phyloP scores from a whole-genome alignment of 35 echinoderm and acorn worm species.

The Patiria miniata region DNA sequence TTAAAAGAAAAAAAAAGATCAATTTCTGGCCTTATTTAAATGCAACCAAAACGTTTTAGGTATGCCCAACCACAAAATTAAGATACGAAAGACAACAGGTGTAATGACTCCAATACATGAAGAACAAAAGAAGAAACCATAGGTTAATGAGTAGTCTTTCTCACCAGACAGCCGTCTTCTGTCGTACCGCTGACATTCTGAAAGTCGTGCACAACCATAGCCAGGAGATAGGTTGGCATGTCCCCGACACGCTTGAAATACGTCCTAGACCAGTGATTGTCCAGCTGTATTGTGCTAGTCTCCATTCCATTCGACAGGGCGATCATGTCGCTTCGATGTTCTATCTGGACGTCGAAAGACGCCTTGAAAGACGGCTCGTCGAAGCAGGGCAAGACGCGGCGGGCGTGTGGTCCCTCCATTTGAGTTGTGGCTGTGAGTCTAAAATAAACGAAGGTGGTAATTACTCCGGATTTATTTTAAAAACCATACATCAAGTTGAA shows the following conservation, averaged over 20 bases:
- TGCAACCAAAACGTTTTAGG: too few species aligned
- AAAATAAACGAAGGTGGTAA: neutral
- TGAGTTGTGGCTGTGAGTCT: constrained; percentile 79
- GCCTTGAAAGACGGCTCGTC: constrained; percentile 83
- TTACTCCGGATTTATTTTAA: neutral
- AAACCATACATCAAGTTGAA: neutral
- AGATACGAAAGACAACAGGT: too few species aligned
- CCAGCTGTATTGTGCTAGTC: neutral
- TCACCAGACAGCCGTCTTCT: constrained; percentile 43
- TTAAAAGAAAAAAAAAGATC: too few species aligned
- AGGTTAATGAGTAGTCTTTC: too few species aligned
- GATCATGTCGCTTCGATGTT: constrained; percentile 61
- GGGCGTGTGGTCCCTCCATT: constrained; percentile 73
- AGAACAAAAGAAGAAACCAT: too few species aligned
- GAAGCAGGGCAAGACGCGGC: constrained; percentile 73
- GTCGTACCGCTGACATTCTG: constrained; percentile 22
- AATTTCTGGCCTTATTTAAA: too few species aligned
- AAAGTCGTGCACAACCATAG: constrained; percentile 75
- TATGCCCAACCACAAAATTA: too few species aligned
- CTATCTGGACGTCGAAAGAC: constrained; percentile 62
- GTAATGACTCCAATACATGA: too few species aligned
- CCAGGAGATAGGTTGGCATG: constrained; percentile 81
- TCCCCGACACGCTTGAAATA: constrained; percentile 58
- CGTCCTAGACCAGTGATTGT: constrained; percentile 44
- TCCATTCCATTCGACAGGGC: constrained; percentile 73